These are phyloP conservation scores for Diabrotica undecimpunctata DNA, from an alignment of 1,140 invertebrate genomes.

Conservation along the genomic window DNA sequence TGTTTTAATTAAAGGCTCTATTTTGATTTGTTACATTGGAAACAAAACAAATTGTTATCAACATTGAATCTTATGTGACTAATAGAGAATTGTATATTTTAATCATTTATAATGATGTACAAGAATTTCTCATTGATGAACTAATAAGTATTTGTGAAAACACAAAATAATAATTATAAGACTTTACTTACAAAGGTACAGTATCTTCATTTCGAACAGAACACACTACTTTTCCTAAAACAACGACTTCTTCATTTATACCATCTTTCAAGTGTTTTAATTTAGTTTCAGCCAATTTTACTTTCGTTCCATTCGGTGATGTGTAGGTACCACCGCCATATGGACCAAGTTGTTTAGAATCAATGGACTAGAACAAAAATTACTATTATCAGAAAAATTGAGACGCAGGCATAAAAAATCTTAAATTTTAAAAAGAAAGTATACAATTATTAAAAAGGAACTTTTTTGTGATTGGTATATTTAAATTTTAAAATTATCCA, in stretches of 20 bases:
- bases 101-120: too few species aligned
- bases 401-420: too few species aligned
- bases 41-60: too few species aligned
- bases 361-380: slow-evolving; percentile 49
- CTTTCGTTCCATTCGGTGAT: slow-evolving; percentile 49
- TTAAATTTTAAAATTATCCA: too few species aligned
- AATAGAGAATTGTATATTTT: too few species aligned
- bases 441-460: too few species aligned
- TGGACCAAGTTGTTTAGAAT: slow-evolving; percentile 59
- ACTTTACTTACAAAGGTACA: slow-evolving; percentile 70
- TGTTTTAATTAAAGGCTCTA: slow-evolving; percentile 36
- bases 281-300: slow-evolving; percentile 52
- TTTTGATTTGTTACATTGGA: too few species aligned
- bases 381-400: background rate
- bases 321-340: slow-evolving; percentile 59
- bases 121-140: too few species aligned
- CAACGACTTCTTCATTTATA: slow-evolving; percentile 63
- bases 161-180: background rate
- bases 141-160: too few species aligned
- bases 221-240: slow-evolving; percentile 78
- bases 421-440: too few species aligned
- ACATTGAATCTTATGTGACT: too few species aligned
- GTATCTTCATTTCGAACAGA: slow-evolving; percentile 69
- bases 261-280: slow-evolving; percentile 56
- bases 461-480: too few species aligned